Base-by-base conservation (phyloP, 2,888 invertebrate genomes). In the Cynaeus angustus region DNA sequence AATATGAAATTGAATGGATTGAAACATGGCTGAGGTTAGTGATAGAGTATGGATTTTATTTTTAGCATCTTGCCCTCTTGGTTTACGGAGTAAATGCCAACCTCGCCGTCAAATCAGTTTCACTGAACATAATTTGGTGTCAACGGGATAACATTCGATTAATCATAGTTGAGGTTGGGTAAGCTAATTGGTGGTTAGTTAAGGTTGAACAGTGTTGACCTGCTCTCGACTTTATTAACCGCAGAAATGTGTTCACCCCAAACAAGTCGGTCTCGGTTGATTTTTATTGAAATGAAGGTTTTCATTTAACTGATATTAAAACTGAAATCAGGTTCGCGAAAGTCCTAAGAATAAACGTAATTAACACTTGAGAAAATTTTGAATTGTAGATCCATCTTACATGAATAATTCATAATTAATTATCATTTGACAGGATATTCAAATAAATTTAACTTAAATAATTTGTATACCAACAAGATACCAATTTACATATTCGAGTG, bases 361-460 rank as follows among this genome's bases (percentile, higher is more conserved):
- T 71, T 71, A 71, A 71, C 65, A 71, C 65, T 71, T 33, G 48
- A 58, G 55, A 64, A 65, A 61, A 59, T 52, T 68, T 59, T 71
- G 71, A 71, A 71, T 71, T 71, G 71, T 65, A 71, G 53, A 71
- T 71, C 16, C 62, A 14, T 41, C 68, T 56, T 10, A 16, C 50
- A 68, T 71, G 71, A 68, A 71, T 71, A 45, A 71, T 68, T 71
- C 71, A 71, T 68, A 16, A 59, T 71, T 68, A 71, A 71, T 71
- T 68, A 58, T 68, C 67, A 68, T 71, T 71, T 59, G 71, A 68
- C 68, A 58, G 46, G 64, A 58, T 68, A 58, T 68, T 71, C 59
- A 56, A 71, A 71, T 71, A 71, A 69, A 69, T 69, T 69, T 50
- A 66, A 69, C 26, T 66, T 52, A 66, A 69, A 69, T 69, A 66